Evolutionary conservation across 2,113 vertebrate genomes (phyloP), one percentile per base, ranked within the genome.

Genomic region (Carlito syrichta): DNA sequence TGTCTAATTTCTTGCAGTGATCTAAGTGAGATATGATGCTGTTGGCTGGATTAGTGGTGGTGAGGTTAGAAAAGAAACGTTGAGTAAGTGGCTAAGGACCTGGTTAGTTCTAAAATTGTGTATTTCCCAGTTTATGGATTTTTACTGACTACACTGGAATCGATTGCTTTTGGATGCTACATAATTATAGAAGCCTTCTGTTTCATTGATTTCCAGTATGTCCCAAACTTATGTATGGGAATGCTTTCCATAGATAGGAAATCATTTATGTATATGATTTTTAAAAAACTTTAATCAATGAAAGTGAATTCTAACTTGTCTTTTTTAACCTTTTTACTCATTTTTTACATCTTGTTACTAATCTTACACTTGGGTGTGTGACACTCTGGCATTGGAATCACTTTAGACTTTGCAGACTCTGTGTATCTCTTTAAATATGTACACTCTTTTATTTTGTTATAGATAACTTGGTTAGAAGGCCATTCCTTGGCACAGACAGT

Each of bases 391-490:
- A 74, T 0, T 38, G 66, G 23, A 10, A 63, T 91, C 38, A 90
- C 0, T 79, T 93, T 95, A 94, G 78, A 91, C 73, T 94, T 92
- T 94, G 25, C 23, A 87, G 58, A 87, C 58, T 58, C 22, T 91
- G 0, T 83, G 20, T 78, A 10, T 58, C 22, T 77, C 90, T 32
- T 4, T 94, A 92, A 93, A 96, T 91, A 69, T 48, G 19, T 76
- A 9, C 5, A 25, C 22, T 93, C 89, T 98, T 97, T 92, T 45
- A 85, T 97, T 96, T 96, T 71, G 96, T 71, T 94, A 4, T 97
- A 99, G 99, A 99, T 99, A 97, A 99, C 99, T 0, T 99, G 99
- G 99, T 98, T 99, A 96, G 99, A 99, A 98, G 99, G 99, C 71
- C 99, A 99, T 98, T 99, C 99, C 3, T 98, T 99, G 98, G 99